phyloP scores from a whole-genome alignment of 2,797 vertebrate genomes.

The Rhinella marina region DNA sequence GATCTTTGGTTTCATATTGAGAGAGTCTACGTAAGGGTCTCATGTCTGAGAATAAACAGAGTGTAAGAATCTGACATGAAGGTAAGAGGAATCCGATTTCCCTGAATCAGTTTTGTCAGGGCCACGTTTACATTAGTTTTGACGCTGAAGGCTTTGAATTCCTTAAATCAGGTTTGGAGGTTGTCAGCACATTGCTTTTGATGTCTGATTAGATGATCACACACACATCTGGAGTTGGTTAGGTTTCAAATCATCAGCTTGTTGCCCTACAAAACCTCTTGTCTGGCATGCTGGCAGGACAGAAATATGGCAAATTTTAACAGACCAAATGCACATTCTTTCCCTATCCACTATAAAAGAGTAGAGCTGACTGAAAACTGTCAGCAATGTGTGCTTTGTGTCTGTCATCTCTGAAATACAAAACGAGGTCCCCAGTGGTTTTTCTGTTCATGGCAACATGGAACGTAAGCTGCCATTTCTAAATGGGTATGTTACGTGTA shows the following conservation, averaged over 20 bases:
- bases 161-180: constrained; percentile 71
- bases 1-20: constrained; percentile 30
- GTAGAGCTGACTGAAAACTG: constrained; percentile 63
- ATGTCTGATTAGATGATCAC: constrained; percentile 78
- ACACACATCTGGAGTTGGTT: constrained; percentile 77
- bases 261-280: constrained; percentile 66
- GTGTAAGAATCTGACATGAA: constrained; percentile 57
- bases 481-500: neutral
- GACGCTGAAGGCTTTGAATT: constrained; percentile 65
- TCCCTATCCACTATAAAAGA: constrained; percentile 28
- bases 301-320: constrained; percentile 64
- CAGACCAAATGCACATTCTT: constrained; percentile 42
- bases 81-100: constrained; percentile 67
- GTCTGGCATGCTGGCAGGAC: constrained; percentile 49
- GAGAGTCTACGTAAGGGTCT: neutral
- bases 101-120: constrained; percentile 72
- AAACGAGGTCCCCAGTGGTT: constrained; percentile 27
- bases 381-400: constrained; percentile 66
- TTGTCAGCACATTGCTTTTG: constrained; percentile 73
- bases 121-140: constrained; percentile 67
- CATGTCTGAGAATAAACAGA: constrained; percentile 41
- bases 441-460: neutral
- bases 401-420: constrained; percentile 36
- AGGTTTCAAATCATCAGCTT: constrained; percentile 73
- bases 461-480: constrained; percentile 44